A percentile compares a stretch with the other conserved stretches of the same genome.
phyloP scores from a whole-genome alignment of 1,140 invertebrate species.

The Sycophaga agraensis region DNA sequence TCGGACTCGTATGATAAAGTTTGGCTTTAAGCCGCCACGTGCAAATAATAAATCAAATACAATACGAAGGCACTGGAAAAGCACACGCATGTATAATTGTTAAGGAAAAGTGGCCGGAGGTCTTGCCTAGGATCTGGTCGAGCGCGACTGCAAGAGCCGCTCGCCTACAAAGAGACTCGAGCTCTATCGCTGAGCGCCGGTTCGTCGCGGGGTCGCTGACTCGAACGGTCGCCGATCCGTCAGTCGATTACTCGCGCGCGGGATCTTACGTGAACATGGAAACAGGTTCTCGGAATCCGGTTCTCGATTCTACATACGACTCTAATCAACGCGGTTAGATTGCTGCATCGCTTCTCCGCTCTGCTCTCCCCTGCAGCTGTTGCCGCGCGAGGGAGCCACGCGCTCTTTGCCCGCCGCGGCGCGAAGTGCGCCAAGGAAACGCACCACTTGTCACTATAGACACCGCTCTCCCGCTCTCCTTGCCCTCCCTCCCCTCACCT shows the following conservation, averaged over 20 bases:
- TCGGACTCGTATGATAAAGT: too few relatives aligned
- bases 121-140: too few relatives aligned
- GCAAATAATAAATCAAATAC: too few relatives aligned
- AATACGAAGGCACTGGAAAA: too few relatives aligned
- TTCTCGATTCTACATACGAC: conserved; percentile 61
- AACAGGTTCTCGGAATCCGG: conserved; percentile 61
- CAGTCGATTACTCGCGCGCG: conserved; percentile 57
- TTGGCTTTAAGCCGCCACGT: too few relatives aligned
- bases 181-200: too few relatives aligned
- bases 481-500: not conserved
- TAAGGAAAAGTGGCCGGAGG: too few relatives aligned
- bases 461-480: not conserved
- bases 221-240: conserved; percentile 60
- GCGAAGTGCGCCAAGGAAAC: not conserved
- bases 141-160: too few relatives aligned
- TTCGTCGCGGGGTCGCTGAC: conserved; percentile 55
- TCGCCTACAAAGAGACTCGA: too few relatives aligned
- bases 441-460: not conserved
- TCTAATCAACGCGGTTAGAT: conserved; percentile 61
- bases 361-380: conserved; percentile 2
- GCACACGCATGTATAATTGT: too few relatives aligned
- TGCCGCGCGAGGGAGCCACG: not conserved
- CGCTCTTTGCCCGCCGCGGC: not conserved
- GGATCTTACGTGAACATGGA: conserved; percentile 61
- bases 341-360: conserved; percentile 54